Percentiles rank a stretch among this genome's conserved stretches.
Evolutionary conservation across 2,888 invertebrate genomes (phyloP).

Genomic region (Sarcophaga rosellei): DNA sequence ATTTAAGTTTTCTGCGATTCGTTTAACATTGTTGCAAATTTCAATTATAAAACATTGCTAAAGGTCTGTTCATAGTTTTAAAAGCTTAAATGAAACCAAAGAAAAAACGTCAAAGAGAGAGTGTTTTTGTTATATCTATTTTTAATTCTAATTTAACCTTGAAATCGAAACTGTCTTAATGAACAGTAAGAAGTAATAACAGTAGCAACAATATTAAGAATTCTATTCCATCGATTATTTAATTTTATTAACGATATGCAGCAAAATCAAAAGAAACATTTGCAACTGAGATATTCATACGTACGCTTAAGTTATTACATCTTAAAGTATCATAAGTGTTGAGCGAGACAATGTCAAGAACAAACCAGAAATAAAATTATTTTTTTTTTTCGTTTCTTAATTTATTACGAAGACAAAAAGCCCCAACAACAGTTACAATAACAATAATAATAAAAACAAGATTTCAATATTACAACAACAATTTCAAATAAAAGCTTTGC

Average conservation of each 20-base stretch:
- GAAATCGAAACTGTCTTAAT: slow-evolving; percentile 50
- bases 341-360: slow-evolving; percentile 66
- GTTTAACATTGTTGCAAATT: neutral
- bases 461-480: neutral
- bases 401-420: slow-evolving; percentile 39
- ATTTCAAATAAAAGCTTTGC: neutral
- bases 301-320: slow-evolving; percentile 20
- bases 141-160: slow-evolving; percentile 52
- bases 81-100: neutral
- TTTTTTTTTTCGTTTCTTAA: neutral
- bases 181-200: neutral
- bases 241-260: neutral
- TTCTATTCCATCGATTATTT: neutral
- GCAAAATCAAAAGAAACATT: slow-evolving; percentile 2
- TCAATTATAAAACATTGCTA: neutral
- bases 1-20: slow-evolving; percentile 30
- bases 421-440: neutral
- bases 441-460: neutral
- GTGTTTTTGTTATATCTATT: slow-evolving; percentile 27
- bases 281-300: slow-evolving; percentile 11
- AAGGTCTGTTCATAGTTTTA: neutral
- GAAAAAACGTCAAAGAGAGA: no score
- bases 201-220: slow-evolving; percentile 8
- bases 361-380: slow-evolving; percentile 59
- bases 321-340: slow-evolving; percentile 41